Evolutionary conservation across 2,888 invertebrate genomes (phyloP), one percentile per base, ranked within the genome.

Genomic region (Gibbula magus): DNA sequence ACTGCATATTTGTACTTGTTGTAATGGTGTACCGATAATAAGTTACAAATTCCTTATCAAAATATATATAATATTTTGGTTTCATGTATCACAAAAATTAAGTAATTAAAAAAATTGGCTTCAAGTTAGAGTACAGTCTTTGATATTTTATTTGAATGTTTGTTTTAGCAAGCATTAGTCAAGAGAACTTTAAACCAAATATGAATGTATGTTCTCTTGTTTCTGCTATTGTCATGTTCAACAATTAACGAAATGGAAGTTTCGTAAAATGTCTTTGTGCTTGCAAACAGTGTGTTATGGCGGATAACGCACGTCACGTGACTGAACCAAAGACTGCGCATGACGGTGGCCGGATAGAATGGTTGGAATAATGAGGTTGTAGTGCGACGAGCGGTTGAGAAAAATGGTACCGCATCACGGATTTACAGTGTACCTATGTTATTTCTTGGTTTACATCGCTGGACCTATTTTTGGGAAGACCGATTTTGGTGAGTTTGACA

Each of bases 281-380:
- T 20, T n/a, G 56, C 56, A 56, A 25, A 61, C 16, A 16, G 29
- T 61, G 61, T 29, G 61, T 61, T 61, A 61, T 61, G 10, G 25
- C 5, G 61, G 25, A 61, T 61, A 61, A 29, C 25, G 29, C 61
- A 61, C 29, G 61, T 61, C 61, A 61, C 61, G 61, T 61, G 61
- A 61, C 61, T 16, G 8, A 61, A 22, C 20, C 29, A 61, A 61
- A 29, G 29, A 61, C 61, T 61, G 61, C 61, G 61, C 61, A 61
- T 61, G 61, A 29, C 61, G 25, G 29, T 61, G 61, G 61, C 25
- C 45, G 61, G 25, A 29, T 25, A 61, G 61, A 61, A 61, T 61
- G 61, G 61, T 61, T 29, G 61, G 29, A 61, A 61, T 61, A 61
- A 61, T 61, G 61, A 61, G 61, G 25, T 61, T 25, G 61, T 61